Conservation (phyloP, 2,113 vertebrate genomes). For the Lagopus leucura region DNA sequence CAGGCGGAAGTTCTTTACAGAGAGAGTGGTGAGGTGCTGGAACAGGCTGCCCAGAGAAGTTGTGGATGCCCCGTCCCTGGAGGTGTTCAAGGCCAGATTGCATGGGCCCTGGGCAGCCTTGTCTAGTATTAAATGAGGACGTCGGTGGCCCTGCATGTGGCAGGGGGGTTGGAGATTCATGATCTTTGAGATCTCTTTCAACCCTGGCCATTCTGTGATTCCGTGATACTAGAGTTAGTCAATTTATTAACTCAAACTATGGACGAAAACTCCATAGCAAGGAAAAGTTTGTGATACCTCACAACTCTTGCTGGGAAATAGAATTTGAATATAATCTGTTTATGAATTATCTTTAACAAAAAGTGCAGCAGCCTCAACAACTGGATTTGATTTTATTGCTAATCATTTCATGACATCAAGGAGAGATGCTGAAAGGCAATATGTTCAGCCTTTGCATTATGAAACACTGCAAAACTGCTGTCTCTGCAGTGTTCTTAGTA, state of each 20-base stretch:
- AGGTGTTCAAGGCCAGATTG: too few relatives aligned
- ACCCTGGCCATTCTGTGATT: too few relatives aligned
- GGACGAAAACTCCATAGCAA: not conserved
- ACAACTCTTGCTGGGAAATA: not conserved
- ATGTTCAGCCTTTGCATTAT: rapidly evolving
- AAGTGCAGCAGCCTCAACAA: not conserved
- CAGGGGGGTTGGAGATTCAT: too few relatives aligned
- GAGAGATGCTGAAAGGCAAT: not conserved
- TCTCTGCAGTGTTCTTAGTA: not conserved
- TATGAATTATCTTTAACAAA: not conserved
- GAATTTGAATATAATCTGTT: not conserved
- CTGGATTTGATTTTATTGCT: not conserved
- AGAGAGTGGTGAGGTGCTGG: too few relatives aligned
- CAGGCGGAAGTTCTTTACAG: too few relatives aligned
- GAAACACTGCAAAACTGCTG: not conserved
- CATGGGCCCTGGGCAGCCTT: too few relatives aligned
- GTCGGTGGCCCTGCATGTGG: too few relatives aligned
- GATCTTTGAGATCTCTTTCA: too few relatives aligned
- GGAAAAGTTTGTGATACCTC: not conserved
- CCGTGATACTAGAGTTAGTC: not conserved
- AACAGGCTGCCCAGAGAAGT: too few relatives aligned
- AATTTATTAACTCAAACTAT: rapidly evolving
- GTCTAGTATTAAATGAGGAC: too few relatives aligned
- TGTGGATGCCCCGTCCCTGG: too few relatives aligned
- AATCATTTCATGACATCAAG: not conserved